phyloP scores from a whole-genome alignment of 2,797 vertebrate species.

The Platalea minor region DNA sequence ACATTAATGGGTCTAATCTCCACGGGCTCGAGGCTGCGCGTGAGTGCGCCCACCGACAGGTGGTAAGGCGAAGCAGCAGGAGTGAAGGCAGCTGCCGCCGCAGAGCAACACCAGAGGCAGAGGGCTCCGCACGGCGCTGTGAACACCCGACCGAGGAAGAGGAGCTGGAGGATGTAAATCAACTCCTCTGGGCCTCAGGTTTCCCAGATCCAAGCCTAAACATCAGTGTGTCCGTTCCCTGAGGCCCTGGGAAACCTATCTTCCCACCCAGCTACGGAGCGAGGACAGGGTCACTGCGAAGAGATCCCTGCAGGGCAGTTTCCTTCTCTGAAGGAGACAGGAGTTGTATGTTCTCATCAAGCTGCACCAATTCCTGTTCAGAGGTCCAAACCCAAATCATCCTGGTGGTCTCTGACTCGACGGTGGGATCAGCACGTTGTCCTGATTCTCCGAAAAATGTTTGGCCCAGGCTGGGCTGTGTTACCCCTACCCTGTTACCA shows the following conservation, averaged over 20 bases:
- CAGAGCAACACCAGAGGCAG: background rate
- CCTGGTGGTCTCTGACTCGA: background rate
- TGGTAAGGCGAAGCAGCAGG: background rate
- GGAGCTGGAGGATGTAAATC: background rate
- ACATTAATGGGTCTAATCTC: constrained; percentile 57
- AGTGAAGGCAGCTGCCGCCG: background rate
- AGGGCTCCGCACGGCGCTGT: background rate
- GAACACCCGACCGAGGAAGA: background rate
- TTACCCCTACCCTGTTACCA: background rate
- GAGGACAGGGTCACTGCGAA: background rate
- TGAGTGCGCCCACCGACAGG: constrained; percentile 37
- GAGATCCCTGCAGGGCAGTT: background rate
- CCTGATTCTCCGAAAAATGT: background rate
- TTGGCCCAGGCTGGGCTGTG: background rate
- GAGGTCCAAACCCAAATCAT: background rate
- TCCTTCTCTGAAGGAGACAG: background rate
- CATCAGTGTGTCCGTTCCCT: background rate
- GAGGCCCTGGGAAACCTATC: background rate
- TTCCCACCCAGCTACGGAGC: background rate
- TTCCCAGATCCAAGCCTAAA: background rate
- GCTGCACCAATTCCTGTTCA: background rate
- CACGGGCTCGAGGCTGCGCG: background rate
- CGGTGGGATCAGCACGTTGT: background rate
- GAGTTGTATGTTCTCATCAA: background rate
- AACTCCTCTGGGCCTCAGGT: background rate